Conservation (phyloP, 2,888 invertebrate species). For the Caradrina kadenii region DNA sequence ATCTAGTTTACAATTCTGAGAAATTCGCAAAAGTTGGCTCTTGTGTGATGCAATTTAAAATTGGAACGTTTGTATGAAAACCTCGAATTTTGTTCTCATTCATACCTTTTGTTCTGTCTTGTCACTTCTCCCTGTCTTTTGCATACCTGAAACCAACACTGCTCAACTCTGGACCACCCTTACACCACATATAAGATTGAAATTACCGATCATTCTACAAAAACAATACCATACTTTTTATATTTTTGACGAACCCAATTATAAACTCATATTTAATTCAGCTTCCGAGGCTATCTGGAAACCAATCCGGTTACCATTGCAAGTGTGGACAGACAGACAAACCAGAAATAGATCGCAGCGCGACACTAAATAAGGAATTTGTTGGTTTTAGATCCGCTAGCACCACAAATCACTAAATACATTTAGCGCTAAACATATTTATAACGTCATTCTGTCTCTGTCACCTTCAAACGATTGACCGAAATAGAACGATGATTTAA, state of each 20-base stretch:
- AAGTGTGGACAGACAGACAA: constrained; percentile 23
- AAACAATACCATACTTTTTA: too few relatives aligned
- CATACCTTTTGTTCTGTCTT: neutral
- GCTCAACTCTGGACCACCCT: too few relatives aligned
- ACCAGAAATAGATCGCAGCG: constrained; percentile 38
- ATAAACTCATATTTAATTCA: constrained; percentile 39
- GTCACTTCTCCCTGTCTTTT: neutral
- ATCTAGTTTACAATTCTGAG: constrained; percentile 25
- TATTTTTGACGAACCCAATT: constrained; percentile 13
- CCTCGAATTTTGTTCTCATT: neutral
- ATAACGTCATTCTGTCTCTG: neutral
- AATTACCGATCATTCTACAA: neutral
- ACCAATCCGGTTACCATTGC: constrained; percentile 10
- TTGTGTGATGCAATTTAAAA: constrained; percentile 11
- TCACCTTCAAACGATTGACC: neutral
- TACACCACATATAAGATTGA: neutral
- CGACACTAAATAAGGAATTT: constrained; percentile 25
- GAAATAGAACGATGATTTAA: neutral
- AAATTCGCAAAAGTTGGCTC: constrained; percentile 14
- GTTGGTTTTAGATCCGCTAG: neutral
- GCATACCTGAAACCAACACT: neutral
- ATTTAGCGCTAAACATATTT: neutral
- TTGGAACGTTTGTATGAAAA: neutral
- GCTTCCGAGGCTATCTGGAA: neutral
- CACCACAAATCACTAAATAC: neutral